Percentiles rank a stretch among this genome's conserved stretches.
Evolutionary conservation across 2,797 vertebrate genomes (phyloP).

Genomic region (Meda fulgida): DNA sequence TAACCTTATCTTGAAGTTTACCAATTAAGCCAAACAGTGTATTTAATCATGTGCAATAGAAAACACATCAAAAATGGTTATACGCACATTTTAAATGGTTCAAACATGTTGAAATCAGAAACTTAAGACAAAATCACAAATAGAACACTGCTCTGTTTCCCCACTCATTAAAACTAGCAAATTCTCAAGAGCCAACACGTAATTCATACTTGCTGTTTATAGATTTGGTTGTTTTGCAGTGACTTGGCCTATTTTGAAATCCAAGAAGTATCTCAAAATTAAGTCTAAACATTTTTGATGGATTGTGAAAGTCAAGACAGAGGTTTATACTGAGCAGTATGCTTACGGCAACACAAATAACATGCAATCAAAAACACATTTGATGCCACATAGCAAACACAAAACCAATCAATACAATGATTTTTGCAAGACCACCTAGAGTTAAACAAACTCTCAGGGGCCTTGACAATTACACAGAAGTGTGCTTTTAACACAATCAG

Average conservation of each 20-base stretch:
- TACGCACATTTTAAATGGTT: background rate
- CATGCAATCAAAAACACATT: conserved; percentile 28
- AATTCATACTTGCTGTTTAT: conserved; percentile 3
- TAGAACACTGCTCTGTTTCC: conserved; percentile 32
- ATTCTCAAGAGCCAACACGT: background rate
- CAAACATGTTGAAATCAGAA: conserved; percentile 53
- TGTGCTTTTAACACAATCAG: conserved; percentile 65
- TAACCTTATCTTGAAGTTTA: background rate
- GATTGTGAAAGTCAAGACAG: conserved; percentile 36
- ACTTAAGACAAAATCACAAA: conserved; percentile 45
- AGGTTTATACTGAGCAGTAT: conserved; percentile 30
- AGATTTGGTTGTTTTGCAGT: conserved; percentile 10
- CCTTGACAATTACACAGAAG: background rate
- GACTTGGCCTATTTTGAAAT: background rate
- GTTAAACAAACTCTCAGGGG: conserved; percentile 18
- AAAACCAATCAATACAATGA: background rate
- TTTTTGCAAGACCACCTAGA: conserved; percentile 30
- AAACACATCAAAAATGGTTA: conserved; percentile 31
- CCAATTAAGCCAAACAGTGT: background rate
- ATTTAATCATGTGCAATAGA: conserved; percentile 5
- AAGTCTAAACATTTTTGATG: background rate
- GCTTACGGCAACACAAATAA: background rate
- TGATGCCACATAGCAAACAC: background rate
- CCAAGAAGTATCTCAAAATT: background rate
- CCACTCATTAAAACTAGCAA: background rate